These are phyloP conservation scores for Tachysurus vachellii DNA, from an alignment of 2,113 vertebrate species.

Conservation along the genomic window DNA sequence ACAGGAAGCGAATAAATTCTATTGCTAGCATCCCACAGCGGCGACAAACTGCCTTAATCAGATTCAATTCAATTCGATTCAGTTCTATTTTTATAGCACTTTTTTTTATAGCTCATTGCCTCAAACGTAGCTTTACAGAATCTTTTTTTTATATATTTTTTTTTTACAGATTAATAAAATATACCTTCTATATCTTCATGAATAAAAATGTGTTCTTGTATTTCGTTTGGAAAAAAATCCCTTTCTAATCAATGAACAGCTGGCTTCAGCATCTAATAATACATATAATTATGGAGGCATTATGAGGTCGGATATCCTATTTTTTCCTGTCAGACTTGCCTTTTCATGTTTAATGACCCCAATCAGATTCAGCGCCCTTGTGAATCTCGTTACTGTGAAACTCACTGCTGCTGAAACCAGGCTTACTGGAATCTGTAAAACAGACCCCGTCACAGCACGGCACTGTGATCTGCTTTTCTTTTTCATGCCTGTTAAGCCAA, in stretches of 20 bases:
- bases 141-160: too few species aligned
- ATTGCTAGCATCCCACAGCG: not conserved
- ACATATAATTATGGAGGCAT: not conserved
- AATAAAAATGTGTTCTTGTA: too few species aligned
- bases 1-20: not conserved
- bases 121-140: too few species aligned
- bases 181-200: too few species aligned
- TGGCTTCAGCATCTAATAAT: not conserved
- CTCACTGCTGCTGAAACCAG: not conserved
- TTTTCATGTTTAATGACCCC: slow-evolving; percentile 9
- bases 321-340: not conserved
- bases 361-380: not conserved
- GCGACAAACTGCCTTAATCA: not conserved
- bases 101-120: too few species aligned
- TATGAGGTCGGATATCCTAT: not conserved
- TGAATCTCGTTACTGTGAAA: slow-evolving; percentile 6
- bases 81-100: too few species aligned
- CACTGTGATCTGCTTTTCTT: not conserved
- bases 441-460: not conserved
- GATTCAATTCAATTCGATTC: not conserved
- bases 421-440: not conserved
- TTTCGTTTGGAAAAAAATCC: not conserved
- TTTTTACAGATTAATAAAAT: too few species aligned
- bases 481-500: slow-evolving; percentile 4
- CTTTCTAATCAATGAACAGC: not conserved